phyloP scores from a whole-genome alignment of 2,113 vertebrate genomes.

The Oncorhynchus gorbuscha region DNA sequence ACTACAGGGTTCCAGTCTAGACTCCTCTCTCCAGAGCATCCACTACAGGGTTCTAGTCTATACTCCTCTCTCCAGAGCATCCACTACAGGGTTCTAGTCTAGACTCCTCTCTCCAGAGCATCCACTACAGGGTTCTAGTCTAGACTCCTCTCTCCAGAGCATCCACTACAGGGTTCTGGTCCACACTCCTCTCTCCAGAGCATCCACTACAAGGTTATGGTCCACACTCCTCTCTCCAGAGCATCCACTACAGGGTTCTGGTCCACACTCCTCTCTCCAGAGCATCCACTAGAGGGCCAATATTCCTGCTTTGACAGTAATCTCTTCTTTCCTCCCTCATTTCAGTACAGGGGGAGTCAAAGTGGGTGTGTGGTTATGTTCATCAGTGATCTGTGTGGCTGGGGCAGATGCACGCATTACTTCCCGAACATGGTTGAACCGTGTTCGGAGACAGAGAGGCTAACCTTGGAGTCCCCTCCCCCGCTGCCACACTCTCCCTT shows the following conservation, averaged over 20 bases:
- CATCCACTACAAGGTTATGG: too few species aligned
- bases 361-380: not conserved
- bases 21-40: conserved; percentile 39
- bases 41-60: not conserved
- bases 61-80: conserved; percentile 34
- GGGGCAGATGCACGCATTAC: conserved; percentile 97
- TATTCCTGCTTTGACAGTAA: conserved; percentile 95
- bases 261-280: conserved; percentile 27
- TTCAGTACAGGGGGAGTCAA: not conserved
- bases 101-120: conserved; percentile 41
- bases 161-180: too few species aligned
- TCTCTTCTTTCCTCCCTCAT: conserved; percentile 49
- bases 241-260: not conserved
- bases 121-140: too few species aligned
- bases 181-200: conserved; percentile 37
- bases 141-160: conserved; percentile 38
- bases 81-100: too few species aligned
- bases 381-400: conserved; percentile 32
- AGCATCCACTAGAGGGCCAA: conserved; percentile 72
- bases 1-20: not conserved
- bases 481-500: conserved; percentile 99
- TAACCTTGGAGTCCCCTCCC: conserved; percentile 99
- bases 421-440: conserved; percentile 80
- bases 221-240: conserved; percentile 30
- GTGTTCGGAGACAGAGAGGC: conserved; percentile 97